Conservation (phyloP, 2,113 vertebrate species). For the Neogale vison region DNA sequence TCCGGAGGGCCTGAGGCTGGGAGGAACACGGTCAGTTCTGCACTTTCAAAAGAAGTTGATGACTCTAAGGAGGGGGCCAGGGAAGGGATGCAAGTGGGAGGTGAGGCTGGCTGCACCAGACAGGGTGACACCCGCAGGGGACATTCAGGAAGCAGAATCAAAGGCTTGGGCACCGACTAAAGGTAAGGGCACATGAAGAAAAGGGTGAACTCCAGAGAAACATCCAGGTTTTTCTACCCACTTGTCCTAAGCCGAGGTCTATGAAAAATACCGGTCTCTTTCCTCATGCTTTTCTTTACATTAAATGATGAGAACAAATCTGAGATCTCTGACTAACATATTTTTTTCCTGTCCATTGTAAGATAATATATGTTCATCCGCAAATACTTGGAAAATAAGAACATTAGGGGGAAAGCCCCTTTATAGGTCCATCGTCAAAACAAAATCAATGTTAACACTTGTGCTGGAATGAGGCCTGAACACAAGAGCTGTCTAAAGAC, state of each 20-base stretch:
- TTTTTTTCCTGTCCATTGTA: background rate
- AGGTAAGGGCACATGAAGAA: background rate
- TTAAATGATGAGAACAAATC: background rate
- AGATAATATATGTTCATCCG: background rate
- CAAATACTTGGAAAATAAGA: background rate
- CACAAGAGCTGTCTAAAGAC: no score
- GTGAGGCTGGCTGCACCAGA: fast-evolving
- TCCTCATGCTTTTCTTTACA: background rate
- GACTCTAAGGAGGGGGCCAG: background rate
- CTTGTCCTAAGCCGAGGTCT: background rate
- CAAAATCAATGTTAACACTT: background rate
- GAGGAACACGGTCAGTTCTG: background rate
- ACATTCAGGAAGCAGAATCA: background rate
- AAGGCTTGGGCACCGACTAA: background rate
- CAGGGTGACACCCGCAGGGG: background rate
- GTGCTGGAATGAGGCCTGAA: background rate
- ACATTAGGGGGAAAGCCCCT: background rate
- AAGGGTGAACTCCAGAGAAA: background rate
- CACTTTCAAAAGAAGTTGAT: background rate
- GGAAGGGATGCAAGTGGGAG: background rate
- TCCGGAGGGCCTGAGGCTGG: background rate
- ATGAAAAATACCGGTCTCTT: background rate
- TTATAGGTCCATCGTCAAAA: background rate
- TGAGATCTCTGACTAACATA: background rate
- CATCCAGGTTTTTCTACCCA: background rate